A percentile compares a stretch with the other conserved stretches of the same genome.
These are phyloP conservation scores for Lucilia cuprina DNA, from an alignment of 1,140 invertebrate genomes.

Conservation along the genomic window DNA sequence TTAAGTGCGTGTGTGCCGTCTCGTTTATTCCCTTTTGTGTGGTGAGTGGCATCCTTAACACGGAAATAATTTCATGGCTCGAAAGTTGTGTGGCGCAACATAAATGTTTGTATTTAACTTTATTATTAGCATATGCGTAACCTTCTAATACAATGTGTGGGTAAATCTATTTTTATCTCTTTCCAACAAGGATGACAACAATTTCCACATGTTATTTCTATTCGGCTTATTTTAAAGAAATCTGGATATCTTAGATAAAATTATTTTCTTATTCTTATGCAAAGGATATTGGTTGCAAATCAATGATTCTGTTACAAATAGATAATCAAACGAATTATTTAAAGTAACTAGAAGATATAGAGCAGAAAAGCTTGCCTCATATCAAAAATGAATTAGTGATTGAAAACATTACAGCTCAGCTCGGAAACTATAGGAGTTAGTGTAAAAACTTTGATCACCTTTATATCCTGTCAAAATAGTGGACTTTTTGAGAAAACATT, in stretches of 20 bases:
- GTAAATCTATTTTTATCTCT: background rate
- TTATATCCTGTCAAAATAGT: too few species aligned
- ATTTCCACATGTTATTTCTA: background rate
- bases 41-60: background rate
- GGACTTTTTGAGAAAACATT: too few species aligned
- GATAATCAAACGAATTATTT: background rate
- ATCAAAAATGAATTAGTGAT: too few species aligned
- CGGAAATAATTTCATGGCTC: constrained; percentile 38
- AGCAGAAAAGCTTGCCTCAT: too few species aligned
- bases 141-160: background rate
- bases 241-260: background rate
- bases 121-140: constrained; percentile 38
- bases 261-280: background rate
- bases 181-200: constrained; percentile 1
- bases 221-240: background rate
- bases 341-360: too few species aligned
- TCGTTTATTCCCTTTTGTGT: too few species aligned
- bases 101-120: constrained; percentile 40
- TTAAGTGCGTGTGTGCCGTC: too few species aligned
- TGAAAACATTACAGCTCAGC: too few species aligned
- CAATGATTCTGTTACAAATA: background rate
- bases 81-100: constrained; percentile 18
- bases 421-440: too few species aligned
- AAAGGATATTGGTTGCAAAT: background rate
- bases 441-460: too few species aligned